Percentiles rank a stretch among this genome's conserved stretches.
Conservation (phyloP, 2,797 vertebrate genomes). For the Pitangus sulphuratus region DNA sequence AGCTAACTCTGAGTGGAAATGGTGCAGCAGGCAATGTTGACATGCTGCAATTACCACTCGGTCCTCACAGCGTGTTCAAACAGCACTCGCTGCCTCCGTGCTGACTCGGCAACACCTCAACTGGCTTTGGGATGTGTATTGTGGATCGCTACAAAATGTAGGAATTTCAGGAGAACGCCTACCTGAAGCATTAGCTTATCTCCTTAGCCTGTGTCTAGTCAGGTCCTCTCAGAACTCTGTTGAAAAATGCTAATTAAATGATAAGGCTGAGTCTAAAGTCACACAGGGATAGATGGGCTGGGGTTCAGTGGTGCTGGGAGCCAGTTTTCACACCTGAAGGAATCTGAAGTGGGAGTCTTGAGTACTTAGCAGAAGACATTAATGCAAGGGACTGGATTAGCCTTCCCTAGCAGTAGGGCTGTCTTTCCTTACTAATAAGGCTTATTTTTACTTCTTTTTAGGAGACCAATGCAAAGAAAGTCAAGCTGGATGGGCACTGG, state of each 20-base stretch:
- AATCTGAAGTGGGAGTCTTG: not conserved
- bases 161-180: not conserved
- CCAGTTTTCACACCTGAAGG: not conserved
- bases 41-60: not conserved
- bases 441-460: not conserved
- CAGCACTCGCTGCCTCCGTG: not conserved
- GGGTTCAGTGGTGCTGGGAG: not conserved
- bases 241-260: not conserved
- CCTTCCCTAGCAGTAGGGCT: not conserved
- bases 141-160: not conserved
- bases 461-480: not conserved
- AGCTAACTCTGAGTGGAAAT: slow-evolving; percentile 70
- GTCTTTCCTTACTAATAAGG: not conserved
- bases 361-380: not conserved
- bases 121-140: not conserved
- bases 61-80: not conserved
- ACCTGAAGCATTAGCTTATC: not conserved
- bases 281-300: not conserved
- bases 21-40: slow-evolving; percentile 13
- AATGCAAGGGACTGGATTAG: not conserved
- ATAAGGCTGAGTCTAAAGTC: not conserved
- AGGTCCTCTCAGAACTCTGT: not conserved
- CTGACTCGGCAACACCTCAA: not conserved
- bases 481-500: not conserved
- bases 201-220: not conserved